These are phyloP conservation scores for Drosophila repleta DNA, from an alignment of 1,140 invertebrate species.

Conservation along the genomic window DNA sequence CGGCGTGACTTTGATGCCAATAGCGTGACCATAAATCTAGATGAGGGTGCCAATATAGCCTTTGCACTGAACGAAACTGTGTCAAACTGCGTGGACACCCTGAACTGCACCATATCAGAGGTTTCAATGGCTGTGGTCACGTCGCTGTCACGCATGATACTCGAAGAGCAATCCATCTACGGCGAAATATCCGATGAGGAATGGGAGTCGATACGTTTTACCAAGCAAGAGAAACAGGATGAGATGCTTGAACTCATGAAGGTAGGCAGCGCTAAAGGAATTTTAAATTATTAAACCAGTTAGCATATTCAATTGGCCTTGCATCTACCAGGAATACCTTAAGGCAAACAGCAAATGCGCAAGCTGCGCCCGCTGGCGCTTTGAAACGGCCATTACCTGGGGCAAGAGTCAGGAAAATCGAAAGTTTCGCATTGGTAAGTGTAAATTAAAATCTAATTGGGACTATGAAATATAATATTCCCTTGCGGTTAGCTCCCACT, in stretches of 20 bases:
- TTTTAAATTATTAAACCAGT: neutral
- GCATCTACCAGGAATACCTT: conserved; percentile 55
- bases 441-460: neutral
- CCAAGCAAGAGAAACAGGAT: conserved; percentile 87
- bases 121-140: conserved; percentile 86
- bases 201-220: conserved; percentile 90
- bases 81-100: conserved; percentile 52
- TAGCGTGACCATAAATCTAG: conserved; percentile 85
- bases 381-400: conserved; percentile 79
- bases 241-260: conserved; percentile 86
- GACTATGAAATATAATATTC: neutral
- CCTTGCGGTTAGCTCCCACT: conserved; percentile 27
- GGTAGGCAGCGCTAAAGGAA: conserved; percentile 16
- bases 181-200: conserved; percentile 91
- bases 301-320: neutral
- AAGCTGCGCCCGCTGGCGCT: conserved; percentile 85
- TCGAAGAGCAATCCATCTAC: conserved; percentile 88
- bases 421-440: conserved; percentile 46
- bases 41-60: conserved; percentile 93
- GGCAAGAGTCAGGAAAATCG: conserved; percentile 77
- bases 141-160: conserved; percentile 87
- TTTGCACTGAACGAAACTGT: conserved; percentile 90
- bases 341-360: conserved; percentile 87
- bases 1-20: conserved; percentile 84
- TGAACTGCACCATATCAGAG: conserved; percentile 85